Conservation (phyloP, 2,797 vertebrate species). For the Notolabrus celidotus region DNA sequence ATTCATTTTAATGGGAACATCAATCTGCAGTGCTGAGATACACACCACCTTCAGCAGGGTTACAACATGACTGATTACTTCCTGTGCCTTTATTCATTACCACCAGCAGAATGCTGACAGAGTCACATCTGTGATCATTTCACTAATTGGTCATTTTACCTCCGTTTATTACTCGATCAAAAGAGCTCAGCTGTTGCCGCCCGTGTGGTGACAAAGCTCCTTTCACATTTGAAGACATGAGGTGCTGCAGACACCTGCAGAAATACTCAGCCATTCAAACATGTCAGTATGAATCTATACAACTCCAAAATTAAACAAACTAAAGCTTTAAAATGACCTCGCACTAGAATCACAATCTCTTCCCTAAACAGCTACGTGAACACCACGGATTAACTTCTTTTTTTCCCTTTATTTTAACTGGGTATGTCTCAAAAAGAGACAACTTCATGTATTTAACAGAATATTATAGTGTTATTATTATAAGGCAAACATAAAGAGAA, state of each 20-base stretch:
- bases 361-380: too few relatives aligned
- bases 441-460: too few relatives aligned
- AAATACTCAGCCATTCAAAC: background rate
- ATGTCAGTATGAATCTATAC: too few relatives aligned
- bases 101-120: background rate
- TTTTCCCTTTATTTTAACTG: too few relatives aligned
- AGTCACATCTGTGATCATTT: constrained; percentile 31
- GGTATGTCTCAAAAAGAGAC: too few relatives aligned
- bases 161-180: constrained; percentile 11
- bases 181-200: background rate
- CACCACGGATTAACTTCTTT: too few relatives aligned
- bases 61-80: background rate
- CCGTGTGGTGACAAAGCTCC: background rate
- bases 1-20: background rate
- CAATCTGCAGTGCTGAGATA: background rate
- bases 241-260: background rate
- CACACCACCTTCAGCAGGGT: background rate
- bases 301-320: too few relatives aligned
- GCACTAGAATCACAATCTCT: too few relatives aligned
- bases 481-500: too few relatives aligned
- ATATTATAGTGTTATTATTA: too few relatives aligned
- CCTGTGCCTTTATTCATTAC: constrained; percentile 1
- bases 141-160: constrained; percentile 5
- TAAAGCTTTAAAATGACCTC: too few relatives aligned
- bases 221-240: too few relatives aligned